Conservation (phyloP, 2,113 vertebrate genomes). For the Scortum barcoo region DNA sequence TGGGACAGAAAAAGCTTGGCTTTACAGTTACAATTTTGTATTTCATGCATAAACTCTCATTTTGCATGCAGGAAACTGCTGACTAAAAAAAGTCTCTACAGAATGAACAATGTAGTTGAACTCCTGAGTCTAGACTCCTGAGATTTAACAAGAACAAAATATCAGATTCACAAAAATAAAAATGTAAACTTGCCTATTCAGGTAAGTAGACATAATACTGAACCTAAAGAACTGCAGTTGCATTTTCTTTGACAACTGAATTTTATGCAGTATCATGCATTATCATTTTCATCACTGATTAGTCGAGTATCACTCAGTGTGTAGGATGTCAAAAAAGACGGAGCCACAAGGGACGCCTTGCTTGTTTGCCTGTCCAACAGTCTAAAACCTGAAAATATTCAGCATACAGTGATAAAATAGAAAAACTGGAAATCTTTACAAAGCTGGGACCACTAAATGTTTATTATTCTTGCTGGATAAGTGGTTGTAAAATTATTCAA, state of each 20-base stretch:
- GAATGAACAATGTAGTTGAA: background rate
- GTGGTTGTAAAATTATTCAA: background rate
- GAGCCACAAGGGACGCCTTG: background rate
- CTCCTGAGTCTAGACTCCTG: background rate
- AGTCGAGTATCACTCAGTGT: background rate
- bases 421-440: background rate
- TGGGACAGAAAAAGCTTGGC: constrained; percentile 1
- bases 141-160: background rate
- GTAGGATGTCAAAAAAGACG: background rate
- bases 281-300: constrained; percentile 8
- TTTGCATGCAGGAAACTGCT: background rate
- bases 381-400: background rate
- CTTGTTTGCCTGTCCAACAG: background rate
- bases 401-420: background rate
- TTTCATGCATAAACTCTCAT: constrained; percentile 15
- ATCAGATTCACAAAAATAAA: background rate
- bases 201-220: background rate
- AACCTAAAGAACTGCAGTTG: background rate
- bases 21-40: constrained; percentile 4
- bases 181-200: background rate
- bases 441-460: background rate
- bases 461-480: background rate
- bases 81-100: background rate
- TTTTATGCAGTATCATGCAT: background rate
- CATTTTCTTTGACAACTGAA: background rate